Evolutionary conservation across 2,113 vertebrate genomes (phyloP).

Genomic region (Ceratotherium simum): DNA sequence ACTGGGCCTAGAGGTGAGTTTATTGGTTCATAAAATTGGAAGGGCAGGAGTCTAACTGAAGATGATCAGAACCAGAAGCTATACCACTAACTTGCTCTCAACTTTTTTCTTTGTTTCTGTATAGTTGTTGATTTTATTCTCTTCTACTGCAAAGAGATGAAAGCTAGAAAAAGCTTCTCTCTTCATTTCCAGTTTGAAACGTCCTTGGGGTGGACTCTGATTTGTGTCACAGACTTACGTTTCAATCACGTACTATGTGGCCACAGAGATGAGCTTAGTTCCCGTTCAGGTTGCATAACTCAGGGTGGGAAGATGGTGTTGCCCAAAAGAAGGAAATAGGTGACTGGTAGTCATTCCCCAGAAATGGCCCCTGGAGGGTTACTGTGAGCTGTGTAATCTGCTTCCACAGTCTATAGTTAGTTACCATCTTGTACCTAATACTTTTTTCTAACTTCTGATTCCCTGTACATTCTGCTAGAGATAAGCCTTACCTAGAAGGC

Average conservation of each 20-base stretch:
- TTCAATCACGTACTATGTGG: neutral
- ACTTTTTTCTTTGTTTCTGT: constrained; percentile 17
- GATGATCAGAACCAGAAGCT: neutral
- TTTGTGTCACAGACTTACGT: neutral
- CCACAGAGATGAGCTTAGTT: neutral
- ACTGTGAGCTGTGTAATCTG: neutral
- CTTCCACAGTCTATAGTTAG: neutral
- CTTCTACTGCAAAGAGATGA: neutral
- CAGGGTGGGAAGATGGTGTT: neutral
- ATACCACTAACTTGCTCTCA: neutral
- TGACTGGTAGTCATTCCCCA: neutral
- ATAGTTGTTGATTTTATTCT: constrained; percentile 41
- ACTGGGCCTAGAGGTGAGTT: neutral
- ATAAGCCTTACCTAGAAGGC: neutral
- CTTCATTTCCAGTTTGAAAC: neutral
- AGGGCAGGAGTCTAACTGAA: neutral
- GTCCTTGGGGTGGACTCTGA: neutral
- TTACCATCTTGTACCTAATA: neutral
- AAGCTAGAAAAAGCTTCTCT: neutral
- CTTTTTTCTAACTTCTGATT: neutral
- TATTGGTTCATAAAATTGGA: neutral
- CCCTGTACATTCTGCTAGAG: neutral
- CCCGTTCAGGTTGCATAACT: neutral
- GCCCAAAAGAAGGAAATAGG: neutral
- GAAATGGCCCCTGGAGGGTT: neutral